Conservation (phyloP, 2,888 invertebrate genomes). For the Amphipoea oculea region DNA sequence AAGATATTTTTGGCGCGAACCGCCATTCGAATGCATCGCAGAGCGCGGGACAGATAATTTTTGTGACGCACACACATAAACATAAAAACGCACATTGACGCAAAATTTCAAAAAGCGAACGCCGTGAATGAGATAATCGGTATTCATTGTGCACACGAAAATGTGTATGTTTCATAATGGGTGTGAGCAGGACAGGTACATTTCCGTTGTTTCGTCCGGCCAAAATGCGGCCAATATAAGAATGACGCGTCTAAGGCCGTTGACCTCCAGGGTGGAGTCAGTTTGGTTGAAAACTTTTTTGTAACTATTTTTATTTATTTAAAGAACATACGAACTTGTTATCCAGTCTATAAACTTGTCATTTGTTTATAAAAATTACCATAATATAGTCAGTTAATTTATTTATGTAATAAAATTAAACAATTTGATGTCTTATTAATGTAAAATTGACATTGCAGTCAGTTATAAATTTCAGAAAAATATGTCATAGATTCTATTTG, state of each 20-base stretch:
- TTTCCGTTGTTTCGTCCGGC: conserved; percentile 83
- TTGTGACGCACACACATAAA: conserved; percentile 81
- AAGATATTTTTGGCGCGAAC: conserved; percentile 80
- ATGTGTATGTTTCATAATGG: conserved; percentile 76
- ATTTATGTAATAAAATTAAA: conserved; percentile 16
- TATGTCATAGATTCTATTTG: background rate
- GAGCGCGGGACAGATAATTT: conserved; percentile 83
- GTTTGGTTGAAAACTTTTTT: conserved; percentile 68
- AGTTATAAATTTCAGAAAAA: conserved; percentile 7
- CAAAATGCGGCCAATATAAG: conserved; percentile 90
- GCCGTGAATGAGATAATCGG: conserved; percentile 86
- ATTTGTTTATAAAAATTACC: conserved; percentile 18
- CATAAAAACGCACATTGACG: conserved; percentile 77
- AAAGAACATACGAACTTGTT: conserved; percentile 45
- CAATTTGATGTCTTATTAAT: conserved; percentile 3
- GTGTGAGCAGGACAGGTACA: conserved; percentile 80
- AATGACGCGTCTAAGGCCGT: conserved; percentile 88
- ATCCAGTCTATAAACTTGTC: conserved; percentile 9
- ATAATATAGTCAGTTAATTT: conserved; percentile 6
- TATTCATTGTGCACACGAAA: conserved; percentile 88
- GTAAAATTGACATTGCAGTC: background rate
- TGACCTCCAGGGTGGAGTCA: conserved; percentile 80
- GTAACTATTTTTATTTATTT: conserved; percentile 65
- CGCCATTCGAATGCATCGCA: conserved; percentile 80
- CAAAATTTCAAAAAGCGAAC: conserved; percentile 85